These are phyloP conservation scores for Physocephala rufipes DNA, from an alignment of 2,888 invertebrate species.

Conservation along the genomic window DNA sequence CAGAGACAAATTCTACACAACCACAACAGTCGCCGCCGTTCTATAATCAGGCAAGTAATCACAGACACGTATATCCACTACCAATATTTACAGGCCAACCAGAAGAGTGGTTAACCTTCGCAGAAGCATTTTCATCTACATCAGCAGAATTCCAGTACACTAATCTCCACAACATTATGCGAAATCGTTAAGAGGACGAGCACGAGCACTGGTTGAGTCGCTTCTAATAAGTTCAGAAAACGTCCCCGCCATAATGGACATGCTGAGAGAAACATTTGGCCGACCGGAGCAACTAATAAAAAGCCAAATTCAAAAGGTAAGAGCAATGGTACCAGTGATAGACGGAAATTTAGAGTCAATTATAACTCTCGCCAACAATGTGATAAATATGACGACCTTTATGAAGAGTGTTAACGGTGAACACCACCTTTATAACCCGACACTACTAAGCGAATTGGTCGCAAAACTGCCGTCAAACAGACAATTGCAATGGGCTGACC, in stretches of 20 bases:
- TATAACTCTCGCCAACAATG: constrained; percentile 27
- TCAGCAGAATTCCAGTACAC: constrained; percentile 19
- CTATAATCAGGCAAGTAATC: too few species aligned
- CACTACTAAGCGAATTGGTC: constrained; percentile 29
- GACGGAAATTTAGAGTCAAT: constrained; percentile 13
- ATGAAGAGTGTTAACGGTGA: constrained; percentile 23
- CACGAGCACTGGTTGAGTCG: neutral
- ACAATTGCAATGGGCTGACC: constrained; percentile 34
- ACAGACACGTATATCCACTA: constrained; percentile 11
- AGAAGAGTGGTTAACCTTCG: constrained; percentile 39
- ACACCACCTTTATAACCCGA: constrained; percentile 34
- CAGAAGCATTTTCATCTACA: constrained; percentile 20
- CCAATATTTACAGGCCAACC: constrained; percentile 35
- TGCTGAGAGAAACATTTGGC: constrained; percentile 4
- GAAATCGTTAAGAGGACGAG: neutral
- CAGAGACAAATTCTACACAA: too few species aligned
- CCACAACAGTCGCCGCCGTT: too few species aligned
- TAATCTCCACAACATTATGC: neutral
- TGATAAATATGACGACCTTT: constrained; percentile 27
- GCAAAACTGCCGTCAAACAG: constrained; percentile 32
- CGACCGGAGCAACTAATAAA: constrained; percentile 4
- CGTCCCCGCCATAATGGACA: constrained; percentile 5
- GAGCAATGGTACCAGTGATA: constrained; percentile 3
- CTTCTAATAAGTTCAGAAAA: neutral
- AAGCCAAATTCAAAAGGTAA: constrained; percentile 11